phyloP scores from a whole-genome alignment of 2,797 vertebrate species.

The Emys orbicularis region DNA sequence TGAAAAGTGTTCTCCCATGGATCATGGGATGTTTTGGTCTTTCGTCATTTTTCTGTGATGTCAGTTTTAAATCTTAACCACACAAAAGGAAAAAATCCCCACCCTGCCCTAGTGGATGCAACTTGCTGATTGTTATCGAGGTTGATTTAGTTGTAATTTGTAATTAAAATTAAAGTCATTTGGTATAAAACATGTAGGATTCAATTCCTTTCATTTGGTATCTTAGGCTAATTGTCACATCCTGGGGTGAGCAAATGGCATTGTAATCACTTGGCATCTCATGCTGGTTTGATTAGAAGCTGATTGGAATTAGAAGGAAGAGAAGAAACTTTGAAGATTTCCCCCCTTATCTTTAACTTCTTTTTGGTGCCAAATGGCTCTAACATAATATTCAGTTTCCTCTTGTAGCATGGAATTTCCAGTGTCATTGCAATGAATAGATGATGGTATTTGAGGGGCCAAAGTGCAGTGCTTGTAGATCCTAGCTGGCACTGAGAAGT shows the following conservation, averaged over 20 bases:
- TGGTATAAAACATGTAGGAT: conserved; percentile 69
- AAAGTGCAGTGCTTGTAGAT: not conserved
- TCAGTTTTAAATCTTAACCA: conserved; percentile 15
- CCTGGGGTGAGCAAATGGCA: conserved; percentile 76
- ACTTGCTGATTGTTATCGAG: conserved; percentile 59
- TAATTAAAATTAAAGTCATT: conserved; percentile 80
- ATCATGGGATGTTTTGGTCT: no score
- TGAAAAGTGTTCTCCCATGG: no score
- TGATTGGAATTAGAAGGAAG: conserved; percentile 52
- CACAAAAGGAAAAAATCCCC: conserved; percentile 39
- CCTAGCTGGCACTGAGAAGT: not conserved
- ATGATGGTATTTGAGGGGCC: not conserved
- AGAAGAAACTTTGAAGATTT: not conserved
- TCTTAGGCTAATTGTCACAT: conserved; percentile 76
- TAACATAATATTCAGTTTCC: conserved; percentile 12
- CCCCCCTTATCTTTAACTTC: conserved; percentile 42
- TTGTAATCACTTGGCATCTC: conserved; percentile 78
- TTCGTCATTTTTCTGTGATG: no score
- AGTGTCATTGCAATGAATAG: not conserved
- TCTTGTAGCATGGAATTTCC: not conserved
- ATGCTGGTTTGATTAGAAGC: conserved; percentile 73
- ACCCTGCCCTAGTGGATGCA: conserved; percentile 44
- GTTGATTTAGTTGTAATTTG: conserved; percentile 75
- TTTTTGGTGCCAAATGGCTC: conserved; percentile 17
- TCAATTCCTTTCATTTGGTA: conserved; percentile 79